Percentiles rank a stretch among this genome's conserved stretches.
Evolutionary conservation across 2,888 invertebrate species (phyloP).

Genomic region (Brassicogethes aeneus): DNA sequence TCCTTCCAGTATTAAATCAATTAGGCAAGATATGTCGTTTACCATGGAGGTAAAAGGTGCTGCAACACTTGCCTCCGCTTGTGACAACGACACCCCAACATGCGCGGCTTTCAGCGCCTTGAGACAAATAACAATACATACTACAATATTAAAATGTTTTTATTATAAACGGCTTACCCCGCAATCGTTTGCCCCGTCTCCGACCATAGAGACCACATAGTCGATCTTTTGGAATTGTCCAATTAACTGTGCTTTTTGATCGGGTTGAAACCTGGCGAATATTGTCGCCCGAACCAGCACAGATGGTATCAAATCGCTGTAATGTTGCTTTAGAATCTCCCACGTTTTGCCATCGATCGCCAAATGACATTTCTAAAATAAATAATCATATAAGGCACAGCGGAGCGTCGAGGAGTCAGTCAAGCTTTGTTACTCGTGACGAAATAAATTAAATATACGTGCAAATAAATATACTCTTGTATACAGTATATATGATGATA

Average conservation of each 20-base stretch:
- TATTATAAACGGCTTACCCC: conserved; percentile 45
- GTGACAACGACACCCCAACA: conserved; percentile 79
- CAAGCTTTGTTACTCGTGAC: too few relatives aligned
- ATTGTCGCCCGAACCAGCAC: conserved; percentile 61
- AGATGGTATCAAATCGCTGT: conserved; percentile 60
- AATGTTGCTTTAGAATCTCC: conserved; percentile 58
- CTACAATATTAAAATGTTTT: neutral
- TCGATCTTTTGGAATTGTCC: conserved; percentile 60
- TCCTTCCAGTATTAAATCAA: conserved; percentile 71
- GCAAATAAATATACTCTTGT: too few relatives aligned
- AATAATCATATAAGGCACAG: neutral
- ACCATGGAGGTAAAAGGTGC: conserved; percentile 82
- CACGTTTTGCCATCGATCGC: conserved; percentile 70
- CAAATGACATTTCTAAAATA: conserved; percentile 39
- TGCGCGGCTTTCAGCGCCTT: conserved; percentile 78
- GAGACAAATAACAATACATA: conserved; percentile 12
- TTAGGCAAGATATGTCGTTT: conserved; percentile 74
- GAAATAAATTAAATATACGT: too few relatives aligned
- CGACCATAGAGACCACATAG: conserved; percentile 56
- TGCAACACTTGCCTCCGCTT: conserved; percentile 82
- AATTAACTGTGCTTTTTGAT: conserved; percentile 71
- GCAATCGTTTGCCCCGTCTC: conserved; percentile 79
- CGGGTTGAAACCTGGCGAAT: conserved; percentile 77
- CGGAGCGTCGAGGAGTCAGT: too few relatives aligned
- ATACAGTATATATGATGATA: too few relatives aligned